Evolutionary conservation across 2,113 vertebrate genomes (phyloP).

Genomic region (Aplodontia rufa): DNA sequence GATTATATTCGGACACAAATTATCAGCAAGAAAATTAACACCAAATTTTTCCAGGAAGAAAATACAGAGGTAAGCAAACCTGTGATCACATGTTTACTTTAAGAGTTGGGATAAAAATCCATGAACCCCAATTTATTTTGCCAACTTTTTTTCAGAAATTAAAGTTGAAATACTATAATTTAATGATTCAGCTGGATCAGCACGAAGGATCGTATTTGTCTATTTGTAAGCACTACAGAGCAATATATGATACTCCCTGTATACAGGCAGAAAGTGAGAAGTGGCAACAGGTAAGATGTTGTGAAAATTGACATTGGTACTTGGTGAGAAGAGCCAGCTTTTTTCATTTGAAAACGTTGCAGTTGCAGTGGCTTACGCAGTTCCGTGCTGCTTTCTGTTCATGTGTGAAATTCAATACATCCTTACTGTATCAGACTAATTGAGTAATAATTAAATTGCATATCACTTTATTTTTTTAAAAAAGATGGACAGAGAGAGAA

Average conservation of each 20-base stretch:
- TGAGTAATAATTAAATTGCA: neutral
- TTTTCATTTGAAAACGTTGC: constrained; percentile 3
- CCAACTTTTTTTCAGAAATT: constrained; percentile 87
- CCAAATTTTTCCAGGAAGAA: constrained; percentile 98
- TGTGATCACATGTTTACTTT: neutral
- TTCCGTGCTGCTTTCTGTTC: neutral
- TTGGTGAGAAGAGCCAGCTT: neutral
- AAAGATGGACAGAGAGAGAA: no score
- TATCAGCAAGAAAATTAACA: constrained; percentile 99
- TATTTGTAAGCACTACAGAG: constrained; percentile 98
- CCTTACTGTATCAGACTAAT: neutral
- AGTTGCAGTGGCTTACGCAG: neutral
- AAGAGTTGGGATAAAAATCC: constrained; percentile 2
- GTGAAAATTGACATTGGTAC: neutral
- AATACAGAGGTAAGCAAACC: constrained; percentile 91
- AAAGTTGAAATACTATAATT: constrained; percentile 98
- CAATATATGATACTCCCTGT: constrained; percentile 98
- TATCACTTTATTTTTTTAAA: no score
- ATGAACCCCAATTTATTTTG: constrained; percentile 1
- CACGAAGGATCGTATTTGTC: constrained; percentile 98
- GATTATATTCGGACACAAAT: constrained; percentile 99
- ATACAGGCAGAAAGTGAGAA: constrained; percentile 96
- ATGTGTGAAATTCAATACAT: neutral
- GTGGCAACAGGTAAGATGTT: constrained; percentile 94
- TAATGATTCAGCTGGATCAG: constrained; percentile 99